These are phyloP conservation scores for Wasmannia auropunctata DNA, from an alignment of 1,140 invertebrate genomes.

Conservation along the genomic window DNA sequence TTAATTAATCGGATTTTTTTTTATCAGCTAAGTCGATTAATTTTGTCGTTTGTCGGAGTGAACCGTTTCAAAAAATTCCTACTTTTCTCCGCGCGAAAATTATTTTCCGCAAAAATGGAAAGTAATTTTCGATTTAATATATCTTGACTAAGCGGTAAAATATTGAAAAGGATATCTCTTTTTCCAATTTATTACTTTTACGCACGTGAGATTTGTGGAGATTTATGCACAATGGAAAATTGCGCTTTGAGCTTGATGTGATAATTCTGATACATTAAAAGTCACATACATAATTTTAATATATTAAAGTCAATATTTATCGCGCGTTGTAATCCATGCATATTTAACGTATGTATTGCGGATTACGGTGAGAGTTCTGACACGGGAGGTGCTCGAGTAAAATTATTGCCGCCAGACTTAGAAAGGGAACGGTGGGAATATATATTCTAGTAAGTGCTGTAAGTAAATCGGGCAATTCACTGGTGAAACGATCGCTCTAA, in stretches of 20 bases:
- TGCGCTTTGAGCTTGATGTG: neutral
- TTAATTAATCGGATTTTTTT: no score
- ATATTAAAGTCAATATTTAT: conserved; percentile 29
- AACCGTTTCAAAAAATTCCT: neutral
- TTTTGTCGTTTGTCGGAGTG: neutral
- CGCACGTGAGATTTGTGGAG: neutral
- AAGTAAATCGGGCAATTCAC: conserved; percentile 55
- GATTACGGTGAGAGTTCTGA: neutral
- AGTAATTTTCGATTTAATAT: conserved; percentile 21
- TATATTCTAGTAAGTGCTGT: conserved; percentile 29
- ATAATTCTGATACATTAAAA: conserved; percentile 36
- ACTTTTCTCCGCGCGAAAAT: neutral
- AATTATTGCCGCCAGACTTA: conserved; percentile 12
- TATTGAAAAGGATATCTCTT: neutral
- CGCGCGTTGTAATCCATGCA: neutral
- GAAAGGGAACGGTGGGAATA: neutral
- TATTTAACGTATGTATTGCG: neutral
- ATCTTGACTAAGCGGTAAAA: neutral
- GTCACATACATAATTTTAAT: conserved; percentile 21
- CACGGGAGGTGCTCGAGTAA: neutral
- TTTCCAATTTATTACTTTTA: conserved; percentile 36
- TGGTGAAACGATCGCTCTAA: conserved; percentile 40
- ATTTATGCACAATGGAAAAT: conserved; percentile 31
- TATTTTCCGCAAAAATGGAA: neutral
- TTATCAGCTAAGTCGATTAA: neutral